A percentile compares a stretch with the other conserved stretches of the same genome.
Evolutionary conservation across 1,140 invertebrate species (phyloP).

Genomic region (Euura lappo): DNA sequence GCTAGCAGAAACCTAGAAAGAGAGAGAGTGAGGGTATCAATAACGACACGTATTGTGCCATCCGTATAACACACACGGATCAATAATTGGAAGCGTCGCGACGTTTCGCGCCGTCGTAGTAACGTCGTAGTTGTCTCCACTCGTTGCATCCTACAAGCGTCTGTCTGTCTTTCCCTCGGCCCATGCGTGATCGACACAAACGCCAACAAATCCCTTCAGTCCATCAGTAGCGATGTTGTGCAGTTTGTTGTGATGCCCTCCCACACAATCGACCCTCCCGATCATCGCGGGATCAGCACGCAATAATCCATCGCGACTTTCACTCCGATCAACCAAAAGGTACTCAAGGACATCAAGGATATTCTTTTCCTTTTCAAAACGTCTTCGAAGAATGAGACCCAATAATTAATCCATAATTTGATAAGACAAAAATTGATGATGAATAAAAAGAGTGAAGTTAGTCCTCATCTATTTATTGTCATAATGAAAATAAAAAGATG

Average conservation of each 20-base stretch:
- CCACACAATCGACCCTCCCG: not conserved
- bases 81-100: not conserved
- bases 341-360: too few relatives aligned
- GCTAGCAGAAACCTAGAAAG: too few relatives aligned
- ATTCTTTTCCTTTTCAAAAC: too few relatives aligned
- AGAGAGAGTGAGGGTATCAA: too few relatives aligned
- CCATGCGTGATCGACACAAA: not conserved
- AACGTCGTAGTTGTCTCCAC: not conserved
- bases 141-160: not conserved
- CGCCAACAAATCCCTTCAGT: not conserved
- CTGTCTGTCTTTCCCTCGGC: not conserved
- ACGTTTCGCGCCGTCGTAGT: not conserved
- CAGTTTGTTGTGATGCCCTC: not conserved
- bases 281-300: too few relatives aligned
- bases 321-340: too few relatives aligned
- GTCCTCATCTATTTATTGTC: not conserved
- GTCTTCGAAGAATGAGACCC: too few relatives aligned
- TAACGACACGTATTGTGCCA: too few relatives aligned
- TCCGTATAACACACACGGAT: too few relatives aligned
- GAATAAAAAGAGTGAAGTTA: not conserved
- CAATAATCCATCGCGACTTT: too few relatives aligned
- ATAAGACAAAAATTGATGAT: not conserved
- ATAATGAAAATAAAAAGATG: not conserved
- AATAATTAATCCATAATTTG: not conserved
- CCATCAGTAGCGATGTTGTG: not conserved